Percentiles rank a stretch among this genome's conserved stretches.
These are phyloP conservation scores for Rana temporaria DNA, from an alignment of 2,113 vertebrate species.

Conservation along the genomic window DNA sequence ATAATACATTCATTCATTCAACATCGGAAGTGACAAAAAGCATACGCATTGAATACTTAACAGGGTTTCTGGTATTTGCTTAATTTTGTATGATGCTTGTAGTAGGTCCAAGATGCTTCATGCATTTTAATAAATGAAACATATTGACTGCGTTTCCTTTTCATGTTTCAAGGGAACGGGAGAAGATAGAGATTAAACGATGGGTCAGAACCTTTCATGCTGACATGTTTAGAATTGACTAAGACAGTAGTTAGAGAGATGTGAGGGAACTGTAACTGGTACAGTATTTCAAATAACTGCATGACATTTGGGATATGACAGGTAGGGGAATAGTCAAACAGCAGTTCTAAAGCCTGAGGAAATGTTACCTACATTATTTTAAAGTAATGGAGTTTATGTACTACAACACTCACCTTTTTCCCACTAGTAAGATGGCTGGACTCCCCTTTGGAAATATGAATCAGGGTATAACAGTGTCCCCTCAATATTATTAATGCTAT, in stretches of 20 bases:
- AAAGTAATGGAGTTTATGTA: too few species aligned
- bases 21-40: not conserved
- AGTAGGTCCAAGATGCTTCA: not conserved
- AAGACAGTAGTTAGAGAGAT: not conserved
- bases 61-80: not conserved
- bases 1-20: not conserved
- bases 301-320: too few species aligned
- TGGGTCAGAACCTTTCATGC: conserved; percentile 7
- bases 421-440: too few species aligned
- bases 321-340: too few species aligned
- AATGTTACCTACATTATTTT: too few species aligned
- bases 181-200: not conserved
- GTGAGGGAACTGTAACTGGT: not conserved
- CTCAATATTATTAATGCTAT: too few species aligned
- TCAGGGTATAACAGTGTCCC: too few species aligned
- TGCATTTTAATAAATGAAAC: conserved; percentile 4
- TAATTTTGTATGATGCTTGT: conserved; percentile 1
- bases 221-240: conserved; percentile 2
- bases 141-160: not conserved
- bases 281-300: too few species aligned
- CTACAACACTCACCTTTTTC: too few species aligned
- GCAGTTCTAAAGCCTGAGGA: too few species aligned
- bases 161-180: not conserved
- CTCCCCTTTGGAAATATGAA: too few species aligned
- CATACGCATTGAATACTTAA: not conserved